Conservation (phyloP, 2,797 vertebrate genomes). For the Nyctalus aviator region DNA sequence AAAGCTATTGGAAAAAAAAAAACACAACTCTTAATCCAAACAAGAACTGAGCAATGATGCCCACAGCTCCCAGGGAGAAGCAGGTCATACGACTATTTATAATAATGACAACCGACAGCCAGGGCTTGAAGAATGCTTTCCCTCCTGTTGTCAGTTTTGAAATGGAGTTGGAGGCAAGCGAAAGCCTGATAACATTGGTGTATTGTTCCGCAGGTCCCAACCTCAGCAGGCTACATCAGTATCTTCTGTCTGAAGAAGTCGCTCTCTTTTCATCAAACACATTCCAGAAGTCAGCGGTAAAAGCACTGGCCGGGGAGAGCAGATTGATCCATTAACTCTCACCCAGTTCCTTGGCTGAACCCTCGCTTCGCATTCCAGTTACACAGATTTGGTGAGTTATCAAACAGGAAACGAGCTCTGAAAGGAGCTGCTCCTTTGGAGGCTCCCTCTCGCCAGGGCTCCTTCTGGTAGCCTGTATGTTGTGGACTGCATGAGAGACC, state of each 20-base stretch:
- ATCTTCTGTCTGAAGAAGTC: slow-evolving; percentile 89
- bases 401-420: slow-evolving; percentile 86
- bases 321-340: slow-evolving; percentile 96
- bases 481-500: neutral
- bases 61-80: slow-evolving; percentile 46
- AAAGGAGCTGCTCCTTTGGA: slow-evolving; percentile 77
- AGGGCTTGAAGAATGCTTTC: slow-evolving; percentile 82
- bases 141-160: slow-evolving; percentile 85
- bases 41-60: slow-evolving; percentile 57
- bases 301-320: slow-evolving; percentile 94
- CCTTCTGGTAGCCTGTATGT: slow-evolving; percentile 11
- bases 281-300: slow-evolving; percentile 96
- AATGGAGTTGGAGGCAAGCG: slow-evolving; percentile 79
- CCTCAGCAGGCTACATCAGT: slow-evolving; percentile 88
- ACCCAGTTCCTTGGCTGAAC: slow-evolving; percentile 96
- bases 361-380: slow-evolving; percentile 92
- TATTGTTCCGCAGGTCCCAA: slow-evolving; percentile 89
- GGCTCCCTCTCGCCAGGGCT: slow-evolving; percentile 62
- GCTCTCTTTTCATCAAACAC: slow-evolving; percentile 96
- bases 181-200: slow-evolving; percentile 88
- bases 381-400: slow-evolving; percentile 89
- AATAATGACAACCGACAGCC: slow-evolving; percentile 65
- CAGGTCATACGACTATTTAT: slow-evolving; percentile 81
- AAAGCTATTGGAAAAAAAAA: slow-evolving; percentile 54
- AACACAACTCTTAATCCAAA: slow-evolving; percentile 50